These are phyloP conservation scores for Potorous gilbertii DNA, from an alignment of 2,797 vertebrate genomes.

Conservation along the genomic window DNA sequence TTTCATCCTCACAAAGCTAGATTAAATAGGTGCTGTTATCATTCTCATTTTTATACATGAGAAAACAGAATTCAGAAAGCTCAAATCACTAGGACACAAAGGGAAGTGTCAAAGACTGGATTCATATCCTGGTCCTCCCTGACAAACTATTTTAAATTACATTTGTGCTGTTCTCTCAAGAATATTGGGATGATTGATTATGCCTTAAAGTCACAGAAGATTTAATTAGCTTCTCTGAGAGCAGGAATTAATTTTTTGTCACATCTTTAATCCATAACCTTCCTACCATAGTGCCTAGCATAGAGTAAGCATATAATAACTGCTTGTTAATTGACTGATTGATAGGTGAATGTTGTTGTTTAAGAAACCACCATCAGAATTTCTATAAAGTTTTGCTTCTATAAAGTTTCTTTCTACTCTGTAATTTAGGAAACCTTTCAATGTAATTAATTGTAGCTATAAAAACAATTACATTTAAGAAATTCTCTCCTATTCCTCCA, in stretches of 20 bases:
- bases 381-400: neutral
- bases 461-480: neutral
- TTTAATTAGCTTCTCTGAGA: neutral
- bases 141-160: neutral
- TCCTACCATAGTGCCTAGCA: neutral
- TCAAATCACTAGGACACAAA: neutral
- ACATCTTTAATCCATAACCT: neutral
- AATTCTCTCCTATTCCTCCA: neutral
- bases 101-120: neutral
- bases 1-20: neutral
- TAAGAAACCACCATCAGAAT: neutral
- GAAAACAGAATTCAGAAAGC: neutral
- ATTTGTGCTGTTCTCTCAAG: neutral
- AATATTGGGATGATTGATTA: neutral
- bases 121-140: neutral
- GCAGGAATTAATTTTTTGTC: neutral
- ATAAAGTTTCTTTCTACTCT: neutral
- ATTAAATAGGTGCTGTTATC: neutral
- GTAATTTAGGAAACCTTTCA: neutral
- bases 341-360: neutral
- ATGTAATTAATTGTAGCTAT: neutral
- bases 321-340: neutral
- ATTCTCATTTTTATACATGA: neutral
- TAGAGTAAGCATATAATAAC: too few species aligned
- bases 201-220: neutral